Evolutionary conservation across 2,797 vertebrate species (phyloP).

Genomic region (Danio albolineatus): DNA sequence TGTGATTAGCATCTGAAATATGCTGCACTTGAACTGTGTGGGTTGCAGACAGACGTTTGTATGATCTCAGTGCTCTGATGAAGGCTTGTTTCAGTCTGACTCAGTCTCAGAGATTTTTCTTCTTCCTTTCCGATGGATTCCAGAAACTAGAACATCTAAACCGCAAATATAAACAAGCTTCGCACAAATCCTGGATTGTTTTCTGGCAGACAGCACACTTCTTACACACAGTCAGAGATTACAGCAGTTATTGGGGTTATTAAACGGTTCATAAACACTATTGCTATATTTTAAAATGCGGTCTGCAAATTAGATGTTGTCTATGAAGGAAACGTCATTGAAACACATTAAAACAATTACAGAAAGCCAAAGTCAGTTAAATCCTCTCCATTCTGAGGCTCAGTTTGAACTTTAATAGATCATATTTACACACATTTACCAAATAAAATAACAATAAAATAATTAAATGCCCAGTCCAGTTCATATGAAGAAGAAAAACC

Average conservation of each 20-base stretch:
- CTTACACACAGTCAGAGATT: conserved; percentile 18
- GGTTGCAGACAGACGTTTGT: conserved; percentile 8
- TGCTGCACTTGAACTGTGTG: conserved; percentile 11
- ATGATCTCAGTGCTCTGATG: conserved; percentile 16
- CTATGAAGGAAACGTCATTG: too few relatives aligned
- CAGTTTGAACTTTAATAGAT: too few relatives aligned
- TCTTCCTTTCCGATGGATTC: conserved; percentile 31
- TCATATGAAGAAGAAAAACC: too few relatives aligned
- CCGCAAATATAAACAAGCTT: conserved; percentile 37
- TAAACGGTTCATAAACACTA: too few relatives aligned
- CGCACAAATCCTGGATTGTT: not conserved
- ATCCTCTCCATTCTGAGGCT: too few relatives aligned
- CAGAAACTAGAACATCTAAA: conserved; percentile 40
- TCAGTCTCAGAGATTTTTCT: conserved; percentile 11
- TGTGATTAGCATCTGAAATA: conserved; percentile 6
- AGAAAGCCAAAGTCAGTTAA: too few relatives aligned
- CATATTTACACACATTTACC: too few relatives aligned
- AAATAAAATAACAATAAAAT: too few relatives aligned
- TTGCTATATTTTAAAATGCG: too few relatives aligned
- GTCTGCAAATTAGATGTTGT: too few relatives aligned
- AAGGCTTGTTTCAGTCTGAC: not conserved
- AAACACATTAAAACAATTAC: too few relatives aligned
- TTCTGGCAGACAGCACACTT: conserved; percentile 18
- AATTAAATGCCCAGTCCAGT: too few relatives aligned
- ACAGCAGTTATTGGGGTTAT: not conserved